Evolutionary conservation across 23 tunicate species (phyloP).

Genomic region (Botrylloides violaceus): DNA sequence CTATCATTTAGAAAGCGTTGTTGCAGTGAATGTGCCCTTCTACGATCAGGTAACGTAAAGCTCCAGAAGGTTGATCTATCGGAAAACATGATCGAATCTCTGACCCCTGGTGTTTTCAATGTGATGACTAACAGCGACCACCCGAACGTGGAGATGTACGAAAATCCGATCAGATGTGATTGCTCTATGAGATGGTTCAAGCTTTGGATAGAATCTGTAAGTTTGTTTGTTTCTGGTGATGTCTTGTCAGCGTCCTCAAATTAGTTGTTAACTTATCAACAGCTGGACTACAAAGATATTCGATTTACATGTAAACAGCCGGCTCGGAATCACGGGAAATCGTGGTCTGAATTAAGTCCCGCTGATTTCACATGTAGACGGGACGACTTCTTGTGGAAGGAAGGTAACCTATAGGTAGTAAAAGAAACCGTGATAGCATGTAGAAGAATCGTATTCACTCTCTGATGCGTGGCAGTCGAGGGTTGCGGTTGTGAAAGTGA

Average conservation of each 20-base stretch:
- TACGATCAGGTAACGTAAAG: slow-evolving; percentile 40
- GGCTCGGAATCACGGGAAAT: slow-evolving; percentile 44
- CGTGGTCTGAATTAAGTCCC: slow-evolving; percentile 10
- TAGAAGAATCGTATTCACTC: no score
- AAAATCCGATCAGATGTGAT: slow-evolving; percentile 53
- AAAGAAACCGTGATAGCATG: no score
- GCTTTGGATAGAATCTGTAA: slow-evolving; percentile 41
- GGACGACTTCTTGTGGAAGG: slow-evolving; percentile 37
- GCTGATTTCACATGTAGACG: slow-evolving; percentile 34
- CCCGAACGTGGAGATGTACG: slow-evolving; percentile 45
- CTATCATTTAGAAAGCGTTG: no score
- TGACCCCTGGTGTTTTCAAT: slow-evolving; percentile 31
- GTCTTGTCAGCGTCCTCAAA: no score
- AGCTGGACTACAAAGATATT: neutral
- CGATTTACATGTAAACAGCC: slow-evolving; percentile 54
- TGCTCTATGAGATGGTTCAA: slow-evolving; percentile 43
- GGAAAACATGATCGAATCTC: slow-evolving; percentile 39
- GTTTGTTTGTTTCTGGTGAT: no score
- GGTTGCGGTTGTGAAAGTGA: no score
- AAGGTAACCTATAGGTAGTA: no score
- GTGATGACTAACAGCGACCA: slow-evolving; percentile 18
- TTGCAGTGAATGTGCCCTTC: no score
- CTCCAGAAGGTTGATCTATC: slow-evolving; percentile 40
- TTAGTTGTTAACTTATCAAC: neutral
- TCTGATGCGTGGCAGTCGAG: no score